Base-by-base conservation (phyloP, 2,888 invertebrate species). In the Antitype chi region DNA sequence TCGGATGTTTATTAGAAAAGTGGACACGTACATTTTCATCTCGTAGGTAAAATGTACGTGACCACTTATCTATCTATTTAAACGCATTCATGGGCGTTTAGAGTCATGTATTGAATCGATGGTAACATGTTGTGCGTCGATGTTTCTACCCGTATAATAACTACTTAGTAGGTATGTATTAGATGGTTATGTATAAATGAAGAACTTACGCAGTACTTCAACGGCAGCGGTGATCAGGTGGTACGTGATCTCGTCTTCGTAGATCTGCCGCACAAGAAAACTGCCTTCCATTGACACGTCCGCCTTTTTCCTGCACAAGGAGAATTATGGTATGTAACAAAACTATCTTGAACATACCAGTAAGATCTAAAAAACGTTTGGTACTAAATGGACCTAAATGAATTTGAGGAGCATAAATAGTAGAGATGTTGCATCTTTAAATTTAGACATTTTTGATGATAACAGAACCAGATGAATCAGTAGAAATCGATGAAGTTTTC, bases 241-340 rank as follows among this genome's bases (percentile, higher is more conserved):
- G 95, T 99, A 99, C 0, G 99, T 99, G 81, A 99, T 98, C 94
- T 99, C 99, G 93, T 99, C 99, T 90, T 99, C 99, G 94, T 99
- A 99, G 90, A 99, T 99, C 96, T 99, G 99, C 20, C 99, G 97
- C 23, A 99, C 99, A 87, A 99, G 96, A 94, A 99, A 99, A 89
- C 99, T 99, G 3, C 99, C 99, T 91, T 99, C 99, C 99, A 99
- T 99, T 78, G 97, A 97, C 72, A 99, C 98, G 78, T 99, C 98
- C 0, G 99, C 99, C 94, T 98, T 98, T 97, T 98, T 98, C 93
- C 99, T 99, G 93, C 17, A 68, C 57, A 57, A 68, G 13, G 1
- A 20, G n/a, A 38, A 0, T 20, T 13, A 57, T 57, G 38, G 11
- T 6, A n/a, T 32, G 17, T 17, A 17, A 63, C 15, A 0, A 11